Evolutionary conservation across 2,797 vertebrate genomes (phyloP).

Genomic region (Brachymystax lenok): DNA sequence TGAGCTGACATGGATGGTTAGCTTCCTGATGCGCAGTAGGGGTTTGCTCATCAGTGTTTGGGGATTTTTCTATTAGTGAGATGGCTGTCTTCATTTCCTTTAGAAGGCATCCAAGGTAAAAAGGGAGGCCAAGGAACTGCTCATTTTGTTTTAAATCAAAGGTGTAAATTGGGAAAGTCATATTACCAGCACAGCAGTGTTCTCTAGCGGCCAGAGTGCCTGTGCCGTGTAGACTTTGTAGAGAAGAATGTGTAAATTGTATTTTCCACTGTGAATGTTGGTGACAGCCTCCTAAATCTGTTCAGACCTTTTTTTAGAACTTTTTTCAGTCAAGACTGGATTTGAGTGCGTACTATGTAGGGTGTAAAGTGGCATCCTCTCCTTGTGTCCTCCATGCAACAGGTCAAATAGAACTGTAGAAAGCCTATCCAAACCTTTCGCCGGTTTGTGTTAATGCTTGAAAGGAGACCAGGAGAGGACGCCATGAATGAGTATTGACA

Average conservation of each 20-base stretch:
- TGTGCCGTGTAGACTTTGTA: conserved; percentile 44
- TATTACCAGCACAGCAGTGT: neutral
- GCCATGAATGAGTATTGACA: neutral
- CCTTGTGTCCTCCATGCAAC: neutral
- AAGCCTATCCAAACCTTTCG: neutral
- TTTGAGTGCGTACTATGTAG: neutral
- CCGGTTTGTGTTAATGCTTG: neutral
- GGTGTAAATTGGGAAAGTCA: conserved; percentile 20
- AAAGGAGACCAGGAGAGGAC: neutral
- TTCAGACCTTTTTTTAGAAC: no score
- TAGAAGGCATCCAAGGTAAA: conserved; percentile 19
- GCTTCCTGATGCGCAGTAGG: conserved; percentile 25
- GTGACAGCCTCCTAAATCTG: conserved; percentile 2
- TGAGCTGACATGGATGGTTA: conserved; percentile 20
- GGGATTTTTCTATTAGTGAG: conserved; percentile 1
- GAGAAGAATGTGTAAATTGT: conserved; percentile 33
- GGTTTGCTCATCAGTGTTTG: neutral
- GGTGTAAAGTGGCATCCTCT: neutral
- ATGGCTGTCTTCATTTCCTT: conserved; percentile 6
- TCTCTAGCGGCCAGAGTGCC: conserved; percentile 35
- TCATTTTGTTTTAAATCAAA: conserved; percentile 42
- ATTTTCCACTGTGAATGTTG: conserved; percentile 54
- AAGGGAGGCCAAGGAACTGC: neutral
- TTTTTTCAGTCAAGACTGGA: conserved; percentile 52
- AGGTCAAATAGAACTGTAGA: neutral